These are phyloP conservation scores for Catharus minimus DNA, from an alignment of 2,113 vertebrate genomes.

Conservation along the genomic window DNA sequence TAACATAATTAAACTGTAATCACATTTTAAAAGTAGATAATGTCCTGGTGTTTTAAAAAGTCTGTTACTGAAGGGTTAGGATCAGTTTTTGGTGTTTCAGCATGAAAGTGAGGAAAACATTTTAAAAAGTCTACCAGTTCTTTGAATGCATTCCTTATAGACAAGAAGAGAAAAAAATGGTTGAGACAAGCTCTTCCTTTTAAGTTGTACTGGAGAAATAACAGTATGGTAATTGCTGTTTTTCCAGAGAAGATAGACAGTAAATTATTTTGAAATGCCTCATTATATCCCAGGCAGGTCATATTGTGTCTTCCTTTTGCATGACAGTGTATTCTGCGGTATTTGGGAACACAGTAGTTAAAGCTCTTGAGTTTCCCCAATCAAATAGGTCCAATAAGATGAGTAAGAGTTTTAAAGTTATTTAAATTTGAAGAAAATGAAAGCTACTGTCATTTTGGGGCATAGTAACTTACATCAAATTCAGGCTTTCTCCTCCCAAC, in stretches of 20 bases:
- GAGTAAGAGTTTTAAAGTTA: slow-evolving; percentile 3
- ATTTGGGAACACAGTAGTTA: not conserved
- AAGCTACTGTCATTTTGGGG: not conserved
- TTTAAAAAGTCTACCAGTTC: not conserved
- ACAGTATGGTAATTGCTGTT: slow-evolving; percentile 35
- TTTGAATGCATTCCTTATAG: not conserved
- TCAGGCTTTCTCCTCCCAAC: not conserved
- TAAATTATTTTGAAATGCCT: slow-evolving; percentile 45
- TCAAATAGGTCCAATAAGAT: not conserved
- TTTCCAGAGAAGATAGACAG: slow-evolving; percentile 1
- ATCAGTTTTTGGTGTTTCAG: not conserved
- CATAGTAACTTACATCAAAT: not conserved
- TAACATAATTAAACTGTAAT: not conserved
- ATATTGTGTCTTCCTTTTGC: not conserved
- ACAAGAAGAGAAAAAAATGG: not conserved
- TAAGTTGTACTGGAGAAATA: slow-evolving; percentile 16
- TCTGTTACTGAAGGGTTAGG: not conserved
- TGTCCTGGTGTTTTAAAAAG: not conserved
- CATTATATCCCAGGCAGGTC: slow-evolving; percentile 22
- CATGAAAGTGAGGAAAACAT: not conserved
- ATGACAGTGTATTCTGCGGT: not conserved
- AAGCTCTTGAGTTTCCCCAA: not conserved
- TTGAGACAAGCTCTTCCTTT: slow-evolving; percentile 12
- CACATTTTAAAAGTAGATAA: not conserved
- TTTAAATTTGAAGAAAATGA: slow-evolving; percentile 8